phyloP scores from a whole-genome alignment of 1,140 invertebrate species.

The Zaprionus kolodkinae region DNA sequence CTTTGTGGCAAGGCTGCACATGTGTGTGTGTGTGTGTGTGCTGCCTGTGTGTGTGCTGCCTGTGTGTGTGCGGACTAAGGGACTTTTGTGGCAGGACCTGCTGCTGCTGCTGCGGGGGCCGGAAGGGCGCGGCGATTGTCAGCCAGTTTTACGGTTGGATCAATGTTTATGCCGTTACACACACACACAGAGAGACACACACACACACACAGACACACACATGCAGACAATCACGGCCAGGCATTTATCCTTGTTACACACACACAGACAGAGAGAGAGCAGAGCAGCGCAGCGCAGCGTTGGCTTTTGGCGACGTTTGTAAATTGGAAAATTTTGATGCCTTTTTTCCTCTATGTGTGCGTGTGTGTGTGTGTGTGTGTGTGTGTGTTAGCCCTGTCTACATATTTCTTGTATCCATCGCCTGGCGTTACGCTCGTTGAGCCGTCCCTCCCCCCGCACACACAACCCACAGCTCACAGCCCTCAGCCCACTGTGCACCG shows the following conservation, averaged over 20 bases:
- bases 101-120: neutral
- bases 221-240: slow-evolving; percentile 43
- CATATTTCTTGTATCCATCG: slow-evolving; percentile 76
- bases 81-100: slow-evolving; percentile 25
- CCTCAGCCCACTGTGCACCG: slow-evolving; percentile 11
- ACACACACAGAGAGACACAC: slow-evolving; percentile 49
- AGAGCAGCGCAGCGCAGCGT: slow-evolving; percentile 24
- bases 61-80: slow-evolving; percentile 4
- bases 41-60: neutral
- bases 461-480: neutral
- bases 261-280: slow-evolving; percentile 1
- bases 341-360: slow-evolving; percentile 36
- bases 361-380: slow-evolving; percentile 10
- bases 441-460: neutral
- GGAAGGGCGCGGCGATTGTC: slow-evolving; percentile 63
- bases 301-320: slow-evolving; percentile 68
- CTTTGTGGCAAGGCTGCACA: slow-evolving; percentile 2
- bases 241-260: slow-evolving; percentile 79
- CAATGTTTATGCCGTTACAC: slow-evolving; percentile 77
- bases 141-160: slow-evolving; percentile 81
- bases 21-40: neutral
- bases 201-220: slow-evolving; percentile 49
- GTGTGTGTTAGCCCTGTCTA: slow-evolving; percentile 14
- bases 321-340: slow-evolving; percentile 75
- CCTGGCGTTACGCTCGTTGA: slow-evolving; percentile 69